These are phyloP conservation scores for Periphyllus acericola DNA, from an alignment of 2,888 invertebrate species.

Conservation along the genomic window DNA sequence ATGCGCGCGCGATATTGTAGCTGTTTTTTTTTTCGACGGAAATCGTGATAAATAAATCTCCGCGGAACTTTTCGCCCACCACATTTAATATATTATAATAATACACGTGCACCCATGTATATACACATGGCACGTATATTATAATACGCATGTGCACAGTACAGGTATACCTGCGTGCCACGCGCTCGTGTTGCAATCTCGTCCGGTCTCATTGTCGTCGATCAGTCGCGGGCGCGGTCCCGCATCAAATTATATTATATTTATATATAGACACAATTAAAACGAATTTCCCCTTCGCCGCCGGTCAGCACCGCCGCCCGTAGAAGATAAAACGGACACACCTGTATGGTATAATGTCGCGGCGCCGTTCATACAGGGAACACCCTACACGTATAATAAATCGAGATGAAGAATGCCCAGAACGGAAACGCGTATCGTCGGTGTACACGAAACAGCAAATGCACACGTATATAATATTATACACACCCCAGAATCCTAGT, in stretches of 20 bases:
- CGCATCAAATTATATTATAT: background rate
- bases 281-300: constrained; percentile 11
- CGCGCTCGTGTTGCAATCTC: constrained; percentile 9
- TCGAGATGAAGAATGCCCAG: too few relatives aligned
- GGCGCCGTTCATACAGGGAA: background rate
- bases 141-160: background rate
- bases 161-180: too few relatives aligned
- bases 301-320: too few relatives aligned
- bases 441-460: background rate
- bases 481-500: too few relatives aligned
- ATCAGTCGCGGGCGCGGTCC: constrained; percentile 45
- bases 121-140: background rate
- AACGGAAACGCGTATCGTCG: background rate
- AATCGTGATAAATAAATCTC: constrained; percentile 39
- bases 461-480: too few relatives aligned
- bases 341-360: background rate
- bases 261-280: constrained; percentile 6
- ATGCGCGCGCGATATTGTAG: background rate
- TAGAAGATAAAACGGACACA: background rate
- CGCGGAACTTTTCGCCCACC: constrained; percentile 40
- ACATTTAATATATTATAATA: background rate
- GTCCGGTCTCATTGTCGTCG: constrained; percentile 39
- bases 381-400: background rate
- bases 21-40: background rate
- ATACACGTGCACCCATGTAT: background rate